A percentile compares a stretch with the other conserved stretches of the same genome.
Conservation (phyloP, 2,888 invertebrate species). For the Himalopsyche anomala region DNA sequence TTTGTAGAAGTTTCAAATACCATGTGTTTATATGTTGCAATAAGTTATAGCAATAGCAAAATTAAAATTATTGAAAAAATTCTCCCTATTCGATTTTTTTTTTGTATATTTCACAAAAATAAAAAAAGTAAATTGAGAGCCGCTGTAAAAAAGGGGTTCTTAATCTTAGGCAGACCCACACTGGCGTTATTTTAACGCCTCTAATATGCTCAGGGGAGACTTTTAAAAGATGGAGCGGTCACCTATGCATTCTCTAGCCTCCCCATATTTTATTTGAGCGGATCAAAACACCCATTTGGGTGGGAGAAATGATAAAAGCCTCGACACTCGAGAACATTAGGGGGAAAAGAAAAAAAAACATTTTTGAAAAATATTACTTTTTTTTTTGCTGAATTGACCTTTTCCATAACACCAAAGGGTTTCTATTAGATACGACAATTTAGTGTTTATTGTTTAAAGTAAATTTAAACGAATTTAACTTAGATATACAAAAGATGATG, state of each 20-base stretch:
- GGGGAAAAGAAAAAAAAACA: not conserved
- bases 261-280: conserved; percentile 13
- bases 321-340: conserved; percentile 6
- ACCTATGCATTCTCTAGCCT: conserved; percentile 50
- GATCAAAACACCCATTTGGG: conserved; percentile 29
- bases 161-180: conserved; percentile 43
- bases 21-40: too few relatives aligned
- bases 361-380: not conserved
- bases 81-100: too few relatives aligned
- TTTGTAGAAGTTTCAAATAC: too few relatives aligned
- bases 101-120: not conserved
- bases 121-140: not conserved
- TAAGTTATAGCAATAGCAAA: too few relatives aligned
- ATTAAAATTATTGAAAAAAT: too few relatives aligned
- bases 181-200: conserved; percentile 28
- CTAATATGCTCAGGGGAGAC: conserved; percentile 53
- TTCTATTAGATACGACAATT: not conserved
- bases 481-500: too few relatives aligned
- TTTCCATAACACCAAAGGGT: not conserved
- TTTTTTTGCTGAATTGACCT: not conserved
- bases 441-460: too few relatives aligned
- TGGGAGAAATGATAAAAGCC: conserved; percentile 3
- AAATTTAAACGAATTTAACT: too few relatives aligned
- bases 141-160: conserved; percentile 36
- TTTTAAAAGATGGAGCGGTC: conserved; percentile 54